Conservation (phyloP, 2,797 vertebrate species). For the Melanotaenia trifasciata region DNA sequence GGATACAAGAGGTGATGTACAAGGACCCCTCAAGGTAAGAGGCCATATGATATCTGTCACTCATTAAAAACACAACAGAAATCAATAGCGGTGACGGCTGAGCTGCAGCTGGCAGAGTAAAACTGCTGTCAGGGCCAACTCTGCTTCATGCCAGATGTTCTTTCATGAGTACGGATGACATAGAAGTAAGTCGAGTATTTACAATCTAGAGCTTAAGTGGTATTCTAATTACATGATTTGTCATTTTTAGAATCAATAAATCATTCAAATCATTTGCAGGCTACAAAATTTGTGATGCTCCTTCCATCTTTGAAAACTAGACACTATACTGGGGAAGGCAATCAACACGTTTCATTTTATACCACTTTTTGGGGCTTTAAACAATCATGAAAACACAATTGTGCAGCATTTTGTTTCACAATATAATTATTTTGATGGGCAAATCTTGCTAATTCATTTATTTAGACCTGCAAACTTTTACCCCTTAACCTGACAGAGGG, state of each 20-base stretch:
- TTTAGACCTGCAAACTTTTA: neutral
- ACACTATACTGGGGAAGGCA: neutral
- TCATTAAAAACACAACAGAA: conserved; percentile 58
- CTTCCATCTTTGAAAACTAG: neutral
- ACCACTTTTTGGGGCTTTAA: neutral
- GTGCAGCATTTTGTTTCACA: neutral
- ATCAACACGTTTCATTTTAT: neutral
- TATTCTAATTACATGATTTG: neutral
- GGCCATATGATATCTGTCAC: conserved; percentile 35
- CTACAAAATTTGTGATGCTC: neutral
- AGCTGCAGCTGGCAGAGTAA: conserved; percentile 44
- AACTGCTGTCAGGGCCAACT: conserved; percentile 51
- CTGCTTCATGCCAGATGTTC: conserved; percentile 42
- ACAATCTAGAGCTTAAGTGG: neutral
- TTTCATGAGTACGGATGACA: conserved; percentile 24
- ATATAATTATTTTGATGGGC: neutral
- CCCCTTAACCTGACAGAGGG: neutral
- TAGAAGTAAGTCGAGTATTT: neutral
- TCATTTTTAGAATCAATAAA: neutral
- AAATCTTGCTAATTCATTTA: neutral
- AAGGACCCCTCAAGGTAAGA: conserved; percentile 43
- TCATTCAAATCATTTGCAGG: neutral
- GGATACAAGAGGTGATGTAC: conserved; percentile 29
- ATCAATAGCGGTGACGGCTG: conserved; percentile 69
- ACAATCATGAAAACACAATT: neutral